phyloP scores from a whole-genome alignment of 2,888 invertebrate species.

The Pyrrhosoma nymphula region DNA sequence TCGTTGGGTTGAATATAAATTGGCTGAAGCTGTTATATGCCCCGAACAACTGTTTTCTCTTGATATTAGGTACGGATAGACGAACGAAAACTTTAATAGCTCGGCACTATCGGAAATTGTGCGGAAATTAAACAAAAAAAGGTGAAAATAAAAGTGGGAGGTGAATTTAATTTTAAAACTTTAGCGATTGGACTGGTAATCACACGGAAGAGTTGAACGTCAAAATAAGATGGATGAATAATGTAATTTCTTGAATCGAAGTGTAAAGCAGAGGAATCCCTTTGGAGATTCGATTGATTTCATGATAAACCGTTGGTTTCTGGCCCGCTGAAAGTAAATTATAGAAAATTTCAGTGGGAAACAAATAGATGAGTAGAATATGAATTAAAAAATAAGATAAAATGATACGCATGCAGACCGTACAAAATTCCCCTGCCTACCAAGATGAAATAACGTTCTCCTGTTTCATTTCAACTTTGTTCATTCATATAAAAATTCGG shows the following conservation, averaged over 20 bases:
- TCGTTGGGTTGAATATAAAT: not conserved
- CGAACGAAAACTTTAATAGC: not conserved
- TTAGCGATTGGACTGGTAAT: not conserved
- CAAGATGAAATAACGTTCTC: not conserved
- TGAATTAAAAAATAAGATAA: not conserved
- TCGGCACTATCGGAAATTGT: not conserved
- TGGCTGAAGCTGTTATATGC: not conserved
- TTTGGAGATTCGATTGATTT: not conserved
- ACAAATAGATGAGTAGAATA: not conserved
- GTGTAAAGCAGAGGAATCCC: not conserved
- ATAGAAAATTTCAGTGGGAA: not conserved
- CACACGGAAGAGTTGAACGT: not conserved
- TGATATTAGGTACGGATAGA: not conserved
- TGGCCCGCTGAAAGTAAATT: not conserved
- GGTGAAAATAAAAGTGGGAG: not conserved
- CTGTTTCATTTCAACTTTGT: not conserved
- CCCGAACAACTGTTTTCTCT: not conserved
- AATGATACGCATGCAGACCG: not conserved
- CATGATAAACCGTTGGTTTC: not conserved
- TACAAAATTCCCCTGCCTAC: not conserved
- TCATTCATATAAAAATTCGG: too few species aligned
- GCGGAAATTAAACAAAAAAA: not conserved
- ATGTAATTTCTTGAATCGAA: not conserved
- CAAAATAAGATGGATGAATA: constrained; percentile 19
- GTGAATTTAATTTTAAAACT: not conserved